These are phyloP conservation scores for Drosophila acutilabella DNA, from an alignment of 2,888 invertebrate species.

Conservation along the genomic window DNA sequence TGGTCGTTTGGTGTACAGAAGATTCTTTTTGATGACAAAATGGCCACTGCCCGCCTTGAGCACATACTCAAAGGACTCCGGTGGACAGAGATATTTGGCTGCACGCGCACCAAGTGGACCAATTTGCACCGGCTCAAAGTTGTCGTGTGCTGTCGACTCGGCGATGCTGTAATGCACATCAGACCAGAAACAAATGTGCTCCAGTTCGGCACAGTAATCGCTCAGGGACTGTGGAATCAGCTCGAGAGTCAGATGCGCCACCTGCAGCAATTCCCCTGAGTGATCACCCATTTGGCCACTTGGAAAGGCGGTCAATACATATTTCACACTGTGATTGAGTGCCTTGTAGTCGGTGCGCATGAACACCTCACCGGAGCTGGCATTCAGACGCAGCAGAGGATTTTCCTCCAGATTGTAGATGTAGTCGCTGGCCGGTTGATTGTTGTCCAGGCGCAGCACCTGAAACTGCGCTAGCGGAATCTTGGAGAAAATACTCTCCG, in stretches of 20 bases:
- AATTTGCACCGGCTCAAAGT: conserved; percentile 76
- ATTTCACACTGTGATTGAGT: conserved; percentile 65
- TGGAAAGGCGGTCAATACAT: conserved; percentile 80
- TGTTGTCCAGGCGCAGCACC: conserved; percentile 76
- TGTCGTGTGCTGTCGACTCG: conserved; percentile 65
- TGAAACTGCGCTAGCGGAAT: conserved; percentile 83
- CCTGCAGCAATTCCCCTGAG: conserved; percentile 54
- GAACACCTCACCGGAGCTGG: conserved; percentile 82
- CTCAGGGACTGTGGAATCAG: conserved; percentile 71
- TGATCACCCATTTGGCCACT: conserved; percentile 35
- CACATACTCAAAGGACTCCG: conserved; percentile 86
- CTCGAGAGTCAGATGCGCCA: conserved; percentile 82
- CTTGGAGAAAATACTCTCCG: conserved; percentile 83
- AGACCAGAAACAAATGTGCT: conserved; percentile 84
- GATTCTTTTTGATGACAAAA: conserved; percentile 84
- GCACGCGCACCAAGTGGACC: conserved; percentile 85
- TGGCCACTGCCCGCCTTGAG: conserved; percentile 81
- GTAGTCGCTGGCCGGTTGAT: conserved; percentile 72
- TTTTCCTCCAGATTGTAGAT: conserved; percentile 82
- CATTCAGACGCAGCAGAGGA: conserved; percentile 77
- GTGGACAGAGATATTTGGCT: conserved; percentile 86
- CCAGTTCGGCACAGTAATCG: conserved; percentile 78
- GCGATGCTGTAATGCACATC: conserved; percentile 78
- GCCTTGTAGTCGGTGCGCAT: conserved; percentile 80
- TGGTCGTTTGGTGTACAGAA: conserved; percentile 84